Evolutionary conservation across 2,797 vertebrate species (phyloP).

Genomic region (Chaetodon trifasciatus): DNA sequence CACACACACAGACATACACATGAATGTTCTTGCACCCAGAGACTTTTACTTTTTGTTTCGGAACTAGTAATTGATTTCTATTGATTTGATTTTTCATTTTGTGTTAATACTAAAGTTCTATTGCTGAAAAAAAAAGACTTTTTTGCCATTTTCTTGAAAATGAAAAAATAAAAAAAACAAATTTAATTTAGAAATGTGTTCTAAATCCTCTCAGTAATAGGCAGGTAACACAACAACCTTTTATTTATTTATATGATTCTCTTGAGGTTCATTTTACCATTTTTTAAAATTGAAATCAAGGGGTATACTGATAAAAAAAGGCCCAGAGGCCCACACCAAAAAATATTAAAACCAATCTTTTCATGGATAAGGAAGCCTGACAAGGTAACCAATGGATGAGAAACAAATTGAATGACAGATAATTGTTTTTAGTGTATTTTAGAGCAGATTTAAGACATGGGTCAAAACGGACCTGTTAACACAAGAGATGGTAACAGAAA

Average conservation of each 20-base stretch:
- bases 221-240: constrained; percentile 13
- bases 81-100: not conserved
- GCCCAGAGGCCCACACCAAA: not conserved
- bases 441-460: too few relatives aligned
- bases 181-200: not conserved
- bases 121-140: too few relatives aligned
- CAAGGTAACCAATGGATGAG: not conserved
- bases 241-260: constrained; percentile 12
- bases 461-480: too few relatives aligned
- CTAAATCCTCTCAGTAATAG: constrained; percentile 6
- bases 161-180: too few relatives aligned
- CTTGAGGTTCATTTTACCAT: not conserved
- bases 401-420: not conserved
- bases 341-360: not conserved
- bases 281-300: constrained; percentile 3
- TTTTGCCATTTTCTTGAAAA: too few relatives aligned
- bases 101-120: too few relatives aligned
- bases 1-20: too few relatives aligned
- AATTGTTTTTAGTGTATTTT: too few relatives aligned
- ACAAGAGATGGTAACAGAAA: too few relatives aligned
- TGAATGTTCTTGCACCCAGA: too few relatives aligned
- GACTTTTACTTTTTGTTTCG: too few relatives aligned
- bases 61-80: too few relatives aligned
- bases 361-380: not conserved
- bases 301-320: constrained; percentile 6